phyloP scores from a whole-genome alignment of 2,797 vertebrate genomes.

The Hemitrygon akajei region DNA sequence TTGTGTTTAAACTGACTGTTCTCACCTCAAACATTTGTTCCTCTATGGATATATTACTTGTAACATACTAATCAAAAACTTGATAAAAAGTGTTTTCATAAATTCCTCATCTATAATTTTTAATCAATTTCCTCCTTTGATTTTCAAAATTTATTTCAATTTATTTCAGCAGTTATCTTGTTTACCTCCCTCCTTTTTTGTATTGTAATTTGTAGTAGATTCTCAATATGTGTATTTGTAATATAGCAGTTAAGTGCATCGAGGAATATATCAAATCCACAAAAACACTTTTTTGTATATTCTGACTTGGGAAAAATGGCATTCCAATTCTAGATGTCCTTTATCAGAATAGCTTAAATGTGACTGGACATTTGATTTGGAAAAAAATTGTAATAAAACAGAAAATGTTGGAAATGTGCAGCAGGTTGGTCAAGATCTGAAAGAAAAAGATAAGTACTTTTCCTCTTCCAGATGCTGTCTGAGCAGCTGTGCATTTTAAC shows the following conservation, averaged over 20 bases:
- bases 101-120: neutral
- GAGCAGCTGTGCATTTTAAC: constrained; percentile 18
- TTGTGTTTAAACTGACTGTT: too few species aligned
- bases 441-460: neutral
- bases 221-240: too few species aligned
- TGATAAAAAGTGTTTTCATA: neutral
- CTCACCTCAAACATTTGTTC: too few species aligned
- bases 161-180: neutral
- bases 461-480: constrained; percentile 9
- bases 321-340: neutral
- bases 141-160: neutral
- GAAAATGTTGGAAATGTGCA: constrained; percentile 16
- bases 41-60: too few species aligned
- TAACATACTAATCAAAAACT: neutral
- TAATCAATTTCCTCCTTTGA: neutral
- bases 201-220: neutral
- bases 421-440: neutral
- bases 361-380: neutral
- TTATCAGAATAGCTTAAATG: neutral
- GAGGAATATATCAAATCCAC: neutral
- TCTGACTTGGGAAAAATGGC: neutral
- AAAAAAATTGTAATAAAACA: neutral
- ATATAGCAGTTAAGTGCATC: neutral
- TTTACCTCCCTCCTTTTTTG: too few species aligned
- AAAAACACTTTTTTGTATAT: neutral